Percentiles rank a stretch among this genome's conserved stretches.
Evolutionary conservation across 2,113 vertebrate species (phyloP).

Genomic region (Ceratotherium simum): DNA sequence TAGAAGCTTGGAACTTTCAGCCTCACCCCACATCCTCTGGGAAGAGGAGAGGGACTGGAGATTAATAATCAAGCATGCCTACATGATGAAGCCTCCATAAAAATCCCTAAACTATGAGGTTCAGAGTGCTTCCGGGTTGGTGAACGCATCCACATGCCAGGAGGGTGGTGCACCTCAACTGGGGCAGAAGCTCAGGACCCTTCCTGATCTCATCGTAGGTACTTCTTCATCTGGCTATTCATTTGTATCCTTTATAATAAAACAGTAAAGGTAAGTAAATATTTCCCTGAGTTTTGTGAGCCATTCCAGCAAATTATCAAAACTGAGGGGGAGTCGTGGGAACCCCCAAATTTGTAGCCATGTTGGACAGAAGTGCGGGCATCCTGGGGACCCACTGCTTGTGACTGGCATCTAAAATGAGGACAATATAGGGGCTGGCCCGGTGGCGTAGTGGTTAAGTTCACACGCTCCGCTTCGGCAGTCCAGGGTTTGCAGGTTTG

Average conservation of each 20-base stretch:
- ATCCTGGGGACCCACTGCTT: neutral
- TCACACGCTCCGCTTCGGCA: too few relatives aligned
- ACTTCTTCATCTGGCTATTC: neutral
- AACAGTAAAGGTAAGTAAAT: neutral
- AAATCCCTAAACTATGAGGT: neutral
- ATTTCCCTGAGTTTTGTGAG: neutral
- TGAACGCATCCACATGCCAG: neutral
- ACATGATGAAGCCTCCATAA: neutral
- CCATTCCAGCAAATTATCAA: neutral
- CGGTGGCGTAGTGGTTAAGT: too few relatives aligned
- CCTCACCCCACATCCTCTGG: neutral
- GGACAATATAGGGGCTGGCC: neutral
- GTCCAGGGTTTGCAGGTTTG: too few relatives aligned
- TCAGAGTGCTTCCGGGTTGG: neutral
- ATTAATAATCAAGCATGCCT: neutral
- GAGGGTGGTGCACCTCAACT: neutral
- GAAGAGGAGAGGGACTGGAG: neutral
- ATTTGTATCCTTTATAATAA: neutral
- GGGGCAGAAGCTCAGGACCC: neutral
- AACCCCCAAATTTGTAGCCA: neutral
- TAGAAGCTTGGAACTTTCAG: slow-evolving; percentile 5
- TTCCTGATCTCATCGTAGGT: neutral
- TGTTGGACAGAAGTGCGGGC: neutral
- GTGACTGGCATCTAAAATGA: neutral
- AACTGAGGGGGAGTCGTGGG: neutral